Evolutionary conservation across 1,140 invertebrate species (phyloP).

Genomic region (Drusus annulatus): DNA sequence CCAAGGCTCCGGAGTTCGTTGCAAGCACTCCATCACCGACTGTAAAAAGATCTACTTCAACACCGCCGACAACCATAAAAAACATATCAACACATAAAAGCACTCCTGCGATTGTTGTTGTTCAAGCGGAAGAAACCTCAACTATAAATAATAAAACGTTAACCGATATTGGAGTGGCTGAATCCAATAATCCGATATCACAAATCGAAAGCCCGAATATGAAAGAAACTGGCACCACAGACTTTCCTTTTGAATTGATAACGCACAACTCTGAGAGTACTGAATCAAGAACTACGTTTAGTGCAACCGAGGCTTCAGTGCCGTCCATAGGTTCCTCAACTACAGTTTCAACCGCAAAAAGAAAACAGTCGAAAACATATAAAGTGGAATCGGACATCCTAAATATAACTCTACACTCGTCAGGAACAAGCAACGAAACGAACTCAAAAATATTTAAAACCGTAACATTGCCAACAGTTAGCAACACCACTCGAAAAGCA

Average conservation of each 20-base stretch:
- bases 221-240: constrained; percentile 33
- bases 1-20: too few relatives aligned
- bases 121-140: not conserved
- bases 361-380: constrained; percentile 42
- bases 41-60: too few relatives aligned
- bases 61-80: too few relatives aligned
- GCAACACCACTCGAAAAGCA: constrained; percentile 13
- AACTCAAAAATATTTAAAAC: constrained; percentile 39
- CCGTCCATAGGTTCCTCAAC: constrained; percentile 46
- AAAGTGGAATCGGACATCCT: constrained; percentile 50
- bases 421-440: constrained; percentile 33
- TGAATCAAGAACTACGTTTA: constrained; percentile 34
- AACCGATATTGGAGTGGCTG: constrained; percentile 36
- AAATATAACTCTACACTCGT: constrained; percentile 48
- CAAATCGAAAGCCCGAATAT: constrained; percentile 55
- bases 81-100: not conserved
- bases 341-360: constrained; percentile 50
- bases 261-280: constrained; percentile 31
- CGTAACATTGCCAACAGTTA: constrained; percentile 15
- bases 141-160: constrained; percentile 60
- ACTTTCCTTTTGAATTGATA: constrained; percentile 47
- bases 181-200: constrained; percentile 39
- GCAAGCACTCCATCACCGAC: too few relatives aligned
- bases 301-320: constrained; percentile 44
- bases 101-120: not conserved